Evolutionary conservation across 2,113 vertebrate species (phyloP).

Genomic region (Ophthalmotilapia sp.): DNA sequence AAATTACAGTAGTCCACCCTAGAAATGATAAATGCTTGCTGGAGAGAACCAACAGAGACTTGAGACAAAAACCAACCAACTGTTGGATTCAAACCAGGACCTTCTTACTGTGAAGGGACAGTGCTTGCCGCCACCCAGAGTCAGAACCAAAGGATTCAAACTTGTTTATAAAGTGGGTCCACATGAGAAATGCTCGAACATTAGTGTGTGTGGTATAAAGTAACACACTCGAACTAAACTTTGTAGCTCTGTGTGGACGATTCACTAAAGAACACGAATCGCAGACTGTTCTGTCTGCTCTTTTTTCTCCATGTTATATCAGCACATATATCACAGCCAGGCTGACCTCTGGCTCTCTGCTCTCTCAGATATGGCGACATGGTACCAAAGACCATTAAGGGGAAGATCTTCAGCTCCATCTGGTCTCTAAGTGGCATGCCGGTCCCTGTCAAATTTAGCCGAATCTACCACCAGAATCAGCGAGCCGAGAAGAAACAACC

Average conservation of each 20-base stretch:
- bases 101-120: background rate
- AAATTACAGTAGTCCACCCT: background rate
- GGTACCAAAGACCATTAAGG: constrained; percentile 96
- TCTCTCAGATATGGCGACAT: constrained; percentile 89
- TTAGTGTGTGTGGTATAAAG: background rate
- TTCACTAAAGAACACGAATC: background rate
- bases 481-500: constrained; percentile 78
- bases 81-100: background rate
- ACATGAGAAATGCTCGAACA: background rate
- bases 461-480: constrained; percentile 97
- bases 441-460: constrained; percentile 96
- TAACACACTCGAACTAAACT: background rate
- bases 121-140: background rate
- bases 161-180: background rate
- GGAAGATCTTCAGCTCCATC: constrained; percentile 93
- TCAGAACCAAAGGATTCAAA: background rate
- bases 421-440: constrained; percentile 94
- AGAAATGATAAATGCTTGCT: background rate
- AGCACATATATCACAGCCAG: background rate
- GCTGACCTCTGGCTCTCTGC: background rate
- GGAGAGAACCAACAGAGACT: background rate
- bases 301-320: background rate
- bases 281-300: background rate
- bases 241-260: background rate
- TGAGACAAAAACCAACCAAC: background rate